phyloP scores from a whole-genome alignment of 1,140 invertebrate species.

The Drosophila obscura region DNA sequence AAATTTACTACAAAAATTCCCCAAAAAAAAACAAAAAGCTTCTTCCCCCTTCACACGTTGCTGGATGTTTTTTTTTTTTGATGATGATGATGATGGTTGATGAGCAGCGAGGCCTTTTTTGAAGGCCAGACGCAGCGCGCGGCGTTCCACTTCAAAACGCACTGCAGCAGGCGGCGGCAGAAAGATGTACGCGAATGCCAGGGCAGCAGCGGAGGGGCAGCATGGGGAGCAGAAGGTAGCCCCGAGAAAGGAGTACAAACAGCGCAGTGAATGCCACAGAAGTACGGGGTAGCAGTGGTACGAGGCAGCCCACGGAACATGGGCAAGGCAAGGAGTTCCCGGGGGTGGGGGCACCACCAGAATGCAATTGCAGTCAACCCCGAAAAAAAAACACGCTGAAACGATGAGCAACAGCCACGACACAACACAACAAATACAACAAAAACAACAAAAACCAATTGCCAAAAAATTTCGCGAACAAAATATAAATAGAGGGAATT shows the following conservation, averaged over 20 bases:
- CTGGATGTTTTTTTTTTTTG: conserved; percentile 1
- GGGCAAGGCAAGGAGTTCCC: no score
- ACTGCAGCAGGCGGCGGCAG: conserved; percentile 39
- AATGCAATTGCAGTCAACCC: conserved; percentile 77
- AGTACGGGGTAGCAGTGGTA: neutral
- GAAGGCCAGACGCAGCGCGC: conserved; percentile 31
- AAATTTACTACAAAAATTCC: conserved; percentile 50
- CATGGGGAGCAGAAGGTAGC: no score
- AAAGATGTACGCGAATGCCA: neutral
- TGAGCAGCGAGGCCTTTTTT: conserved; percentile 37
- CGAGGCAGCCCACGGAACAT: neutral
- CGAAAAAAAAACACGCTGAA: conserved; percentile 48
- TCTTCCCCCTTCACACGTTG: conserved; percentile 5
- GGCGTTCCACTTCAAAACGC: conserved; percentile 76
- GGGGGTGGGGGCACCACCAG: conserved; percentile 21
- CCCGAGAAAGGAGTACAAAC: no score
- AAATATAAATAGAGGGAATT: neutral
- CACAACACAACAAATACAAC: conserved; percentile 24
- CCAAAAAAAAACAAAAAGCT: conserved; percentile 31
- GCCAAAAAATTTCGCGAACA: conserved; percentile 53
- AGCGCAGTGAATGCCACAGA: no score
- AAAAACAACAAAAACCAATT: conserved; percentile 39
- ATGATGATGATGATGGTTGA: conserved; percentile 55
- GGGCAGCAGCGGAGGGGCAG: no score
- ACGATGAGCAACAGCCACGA: neutral